Conservation (phyloP, 2,797 vertebrate species). For the Rhinoraja longicauda region DNA sequence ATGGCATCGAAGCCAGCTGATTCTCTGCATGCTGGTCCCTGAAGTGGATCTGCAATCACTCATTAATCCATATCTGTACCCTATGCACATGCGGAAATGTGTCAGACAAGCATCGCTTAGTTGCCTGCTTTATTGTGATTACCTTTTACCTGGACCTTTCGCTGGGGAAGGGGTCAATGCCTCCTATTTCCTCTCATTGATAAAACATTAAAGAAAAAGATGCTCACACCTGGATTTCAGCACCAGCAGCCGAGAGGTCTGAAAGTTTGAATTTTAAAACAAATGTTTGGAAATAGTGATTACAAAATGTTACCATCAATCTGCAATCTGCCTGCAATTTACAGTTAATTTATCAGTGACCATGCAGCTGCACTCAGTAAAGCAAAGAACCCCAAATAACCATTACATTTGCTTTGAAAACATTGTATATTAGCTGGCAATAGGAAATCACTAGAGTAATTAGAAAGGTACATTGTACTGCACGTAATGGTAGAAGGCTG, state of each 20-base stretch:
- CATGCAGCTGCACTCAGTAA: constrained; percentile 54
- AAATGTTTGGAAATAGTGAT: constrained; percentile 43
- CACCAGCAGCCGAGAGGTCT: not conserved
- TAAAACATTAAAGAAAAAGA: not conserved
- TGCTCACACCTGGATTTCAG: constrained; percentile 7
- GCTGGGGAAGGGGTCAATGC: not conserved
- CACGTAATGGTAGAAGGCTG: constrained; percentile 60
- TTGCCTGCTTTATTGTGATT: too few relatives aligned
- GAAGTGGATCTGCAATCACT: too few relatives aligned
- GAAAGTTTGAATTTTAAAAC: constrained; percentile 40
- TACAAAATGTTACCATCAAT: constrained; percentile 50
- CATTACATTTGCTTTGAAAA: constrained; percentile 55
- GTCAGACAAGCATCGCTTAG: not conserved
- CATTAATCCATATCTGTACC: not conserved
- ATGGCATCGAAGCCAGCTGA: not conserved
- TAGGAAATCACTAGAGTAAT: constrained; percentile 59
- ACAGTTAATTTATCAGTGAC: constrained; percentile 61
- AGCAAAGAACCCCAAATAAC: constrained; percentile 46
- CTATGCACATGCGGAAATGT: not conserved
- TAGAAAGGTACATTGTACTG: constrained; percentile 60
- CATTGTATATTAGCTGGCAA: constrained; percentile 50
- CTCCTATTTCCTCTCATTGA: not conserved
- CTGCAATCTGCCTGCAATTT: constrained; percentile 51
- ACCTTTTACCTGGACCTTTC: not conserved
- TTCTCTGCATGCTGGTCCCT: not conserved